Evolutionary conservation across 2,113 vertebrate species (phyloP).

Genomic region (Polypterus senegalus): DNA sequence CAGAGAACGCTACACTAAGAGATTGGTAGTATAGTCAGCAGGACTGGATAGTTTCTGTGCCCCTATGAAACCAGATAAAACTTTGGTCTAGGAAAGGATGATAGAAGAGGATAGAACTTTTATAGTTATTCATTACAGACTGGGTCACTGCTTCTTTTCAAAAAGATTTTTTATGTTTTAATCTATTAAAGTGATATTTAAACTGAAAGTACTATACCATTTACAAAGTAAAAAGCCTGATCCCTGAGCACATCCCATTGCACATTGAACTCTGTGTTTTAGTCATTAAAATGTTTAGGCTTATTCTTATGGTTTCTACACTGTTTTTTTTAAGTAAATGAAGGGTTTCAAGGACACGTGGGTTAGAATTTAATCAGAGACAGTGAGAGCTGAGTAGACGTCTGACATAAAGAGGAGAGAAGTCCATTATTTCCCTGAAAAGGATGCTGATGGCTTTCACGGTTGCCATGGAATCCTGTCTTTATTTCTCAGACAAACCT

Average conservation of each 20-base stretch:
- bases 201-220: no score
- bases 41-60: no score
- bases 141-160: no score
- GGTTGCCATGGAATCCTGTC: slow-evolving; percentile 53
- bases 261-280: background rate
- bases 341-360: slow-evolving; percentile 48
- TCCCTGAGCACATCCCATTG: no score
- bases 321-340: slow-evolving; percentile 44
- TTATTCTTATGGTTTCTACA: slow-evolving; percentile 15
- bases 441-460: slow-evolving; percentile 63
- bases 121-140: no score
- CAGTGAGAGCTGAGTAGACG: slow-evolving; percentile 50
- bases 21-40: no score
- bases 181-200: no score
- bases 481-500: slow-evolving; percentile 52
- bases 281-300: slow-evolving; percentile 9
- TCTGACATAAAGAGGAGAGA: slow-evolving; percentile 58
- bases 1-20: no score
- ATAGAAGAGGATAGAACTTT: no score
- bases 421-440: slow-evolving; percentile 65
- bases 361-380: slow-evolving; percentile 51
- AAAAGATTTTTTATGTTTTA: no score
- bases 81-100: no score
- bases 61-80: no score
- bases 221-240: background rate